A percentile compares a stretch with the other conserved stretches of the same genome.
Conservation (phyloP, 2,888 invertebrate genomes). For the Drosophila buzzatii region DNA sequence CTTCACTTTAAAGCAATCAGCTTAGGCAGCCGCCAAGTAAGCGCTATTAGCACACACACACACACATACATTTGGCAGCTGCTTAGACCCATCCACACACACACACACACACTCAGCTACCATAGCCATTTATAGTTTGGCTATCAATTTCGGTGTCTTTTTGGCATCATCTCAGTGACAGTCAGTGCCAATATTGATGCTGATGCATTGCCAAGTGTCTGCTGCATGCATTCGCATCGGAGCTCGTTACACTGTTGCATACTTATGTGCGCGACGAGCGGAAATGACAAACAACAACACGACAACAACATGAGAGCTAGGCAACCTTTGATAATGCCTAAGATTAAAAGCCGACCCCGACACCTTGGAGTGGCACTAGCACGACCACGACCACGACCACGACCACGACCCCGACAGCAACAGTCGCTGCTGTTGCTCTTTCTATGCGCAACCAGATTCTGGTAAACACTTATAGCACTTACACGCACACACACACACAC, state of each 20-base stretch:
- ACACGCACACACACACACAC: constrained; percentile 24
- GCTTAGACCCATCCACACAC: constrained; percentile 1
- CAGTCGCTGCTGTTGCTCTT: constrained; percentile 27
- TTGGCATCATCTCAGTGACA: constrained; percentile 50
- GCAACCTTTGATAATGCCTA: constrained; percentile 34
- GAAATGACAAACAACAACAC: constrained; percentile 59
- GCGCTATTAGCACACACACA: constrained; percentile 37
- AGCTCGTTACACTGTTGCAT: constrained; percentile 62
- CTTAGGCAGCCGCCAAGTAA: constrained; percentile 40
- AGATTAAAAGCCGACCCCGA: constrained; percentile 27
- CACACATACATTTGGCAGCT: constrained; percentile 34
- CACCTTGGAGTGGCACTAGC: constrained; percentile 5
- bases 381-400: constrained; percentile 13
- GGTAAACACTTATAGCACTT: constrained; percentile 47
- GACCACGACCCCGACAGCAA: constrained; percentile 33
- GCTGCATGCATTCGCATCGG: constrained; percentile 22
- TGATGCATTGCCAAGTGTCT: constrained; percentile 68
- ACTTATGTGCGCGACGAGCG: constrained; percentile 54
- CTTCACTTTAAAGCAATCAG: constrained; percentile 3
- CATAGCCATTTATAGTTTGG: constrained; percentile 38
- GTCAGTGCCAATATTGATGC: constrained; percentile 71
- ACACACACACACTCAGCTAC: neutral
- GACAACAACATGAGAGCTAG: constrained; percentile 16
- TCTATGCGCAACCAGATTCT: constrained; percentile 69
- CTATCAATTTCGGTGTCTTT: constrained; percentile 40